Evolutionary conservation across 2,888 invertebrate genomes (phyloP).

Genomic region (Cephonodes hylas): DNA sequence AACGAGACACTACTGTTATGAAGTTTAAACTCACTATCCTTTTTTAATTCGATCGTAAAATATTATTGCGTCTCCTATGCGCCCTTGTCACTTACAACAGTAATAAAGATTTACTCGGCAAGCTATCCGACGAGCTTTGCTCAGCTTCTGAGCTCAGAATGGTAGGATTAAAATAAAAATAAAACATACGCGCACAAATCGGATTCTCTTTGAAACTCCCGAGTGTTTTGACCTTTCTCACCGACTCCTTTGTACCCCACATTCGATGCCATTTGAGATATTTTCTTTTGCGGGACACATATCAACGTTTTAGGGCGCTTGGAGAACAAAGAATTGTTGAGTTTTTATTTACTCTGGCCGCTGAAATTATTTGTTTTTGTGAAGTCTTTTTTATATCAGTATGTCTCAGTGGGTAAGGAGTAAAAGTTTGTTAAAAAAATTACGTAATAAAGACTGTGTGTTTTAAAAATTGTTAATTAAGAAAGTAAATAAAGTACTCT

Average conservation of each 20-base stretch:
- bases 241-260: background rate
- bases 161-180: slow-evolving; percentile 3
- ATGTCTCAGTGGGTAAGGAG: too few relatives aligned
- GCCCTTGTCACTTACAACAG: background rate
- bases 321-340: background rate
- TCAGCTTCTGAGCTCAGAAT: background rate
- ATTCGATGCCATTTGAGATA: background rate
- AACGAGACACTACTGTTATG: too few relatives aligned
- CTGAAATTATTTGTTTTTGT: background rate
- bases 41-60: background rate
- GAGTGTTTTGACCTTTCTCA: slow-evolving; percentile 7
- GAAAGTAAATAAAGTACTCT: too few relatives aligned
- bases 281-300: slow-evolving; percentile 5
- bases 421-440: too few relatives aligned
- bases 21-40: too few relatives aligned
- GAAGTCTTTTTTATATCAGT: background rate
- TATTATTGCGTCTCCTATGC: background rate
- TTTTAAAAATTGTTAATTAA: too few relatives aligned
- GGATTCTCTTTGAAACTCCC: background rate
- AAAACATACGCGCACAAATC: slow-evolving; percentile 8
- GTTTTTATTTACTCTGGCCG: background rate
- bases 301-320: background rate
- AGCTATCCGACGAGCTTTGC: background rate
- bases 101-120: background rate
- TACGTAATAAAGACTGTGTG: too few relatives aligned